Percentiles rank a stretch among this genome's conserved stretches.
These are phyloP conservation scores for Cremastobaeus sp. DNA, from an alignment of 2,888 invertebrate species.

Conservation along the genomic window DNA sequence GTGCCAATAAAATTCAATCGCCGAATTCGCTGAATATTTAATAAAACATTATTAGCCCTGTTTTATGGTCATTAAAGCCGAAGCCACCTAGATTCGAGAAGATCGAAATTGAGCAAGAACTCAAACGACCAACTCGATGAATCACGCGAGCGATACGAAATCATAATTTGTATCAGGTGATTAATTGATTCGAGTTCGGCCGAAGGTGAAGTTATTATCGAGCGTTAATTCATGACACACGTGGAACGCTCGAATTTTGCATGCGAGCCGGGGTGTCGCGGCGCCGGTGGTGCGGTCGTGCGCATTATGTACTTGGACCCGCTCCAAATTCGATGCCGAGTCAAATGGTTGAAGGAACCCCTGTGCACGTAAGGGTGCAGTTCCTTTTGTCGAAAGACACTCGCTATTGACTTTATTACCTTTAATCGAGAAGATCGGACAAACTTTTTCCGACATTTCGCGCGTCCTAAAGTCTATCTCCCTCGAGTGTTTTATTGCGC, in stretches of 20 bases:
- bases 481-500: neutral
- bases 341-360: conserved; percentile 24
- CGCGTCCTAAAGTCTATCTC: conserved; percentile 6
- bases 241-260: conserved; percentile 21
- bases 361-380: conserved; percentile 15
- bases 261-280: neutral
- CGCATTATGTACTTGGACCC: conserved; percentile 40
- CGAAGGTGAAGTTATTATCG: conserved; percentile 45
- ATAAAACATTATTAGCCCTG: too few species aligned
- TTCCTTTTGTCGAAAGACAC: conserved; percentile 7
- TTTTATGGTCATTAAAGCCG: too few species aligned
- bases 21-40: too few species aligned
- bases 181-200: conserved; percentile 26
- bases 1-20: too few species aligned
- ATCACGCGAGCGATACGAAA: too few species aligned
- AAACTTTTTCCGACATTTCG: neutral
- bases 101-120: too few species aligned
- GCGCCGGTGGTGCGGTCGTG: conserved; percentile 20
- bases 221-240: conserved; percentile 10
- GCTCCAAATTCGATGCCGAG: conserved; percentile 36
- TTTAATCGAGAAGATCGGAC: conserved; percentile 3
- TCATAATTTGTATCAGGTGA: conserved; percentile 33
- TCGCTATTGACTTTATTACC: conserved; percentile 15
- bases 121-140: too few species aligned
- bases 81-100: too few species aligned